These are phyloP conservation scores for Salvator merianae DNA, from an alignment of 2,113 vertebrate species.

Conservation along the genomic window DNA sequence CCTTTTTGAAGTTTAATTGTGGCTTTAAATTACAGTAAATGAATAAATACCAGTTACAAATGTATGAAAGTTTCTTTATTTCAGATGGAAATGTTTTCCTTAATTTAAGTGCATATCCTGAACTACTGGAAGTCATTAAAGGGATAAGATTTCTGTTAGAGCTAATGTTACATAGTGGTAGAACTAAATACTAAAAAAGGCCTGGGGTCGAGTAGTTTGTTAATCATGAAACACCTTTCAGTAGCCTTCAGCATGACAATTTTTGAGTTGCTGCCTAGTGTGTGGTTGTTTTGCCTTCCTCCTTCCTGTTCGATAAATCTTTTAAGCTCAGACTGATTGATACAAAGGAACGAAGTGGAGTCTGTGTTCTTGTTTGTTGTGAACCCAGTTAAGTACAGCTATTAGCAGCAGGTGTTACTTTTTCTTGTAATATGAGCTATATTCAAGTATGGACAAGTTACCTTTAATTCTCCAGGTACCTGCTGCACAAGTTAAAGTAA, in stretches of 20 bases:
- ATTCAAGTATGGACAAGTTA: neutral
- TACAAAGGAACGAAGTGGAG: neutral
- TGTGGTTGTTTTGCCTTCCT: neutral
- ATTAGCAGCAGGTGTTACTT: neutral
- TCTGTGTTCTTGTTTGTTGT: neutral
- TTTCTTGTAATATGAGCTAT: neutral
- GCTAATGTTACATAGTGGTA: neutral
- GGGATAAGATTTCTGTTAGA: neutral
- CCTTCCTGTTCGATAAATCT: neutral
- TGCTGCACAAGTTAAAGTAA: neutral
- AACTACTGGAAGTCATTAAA: constrained; percentile 39
- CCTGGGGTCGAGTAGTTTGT: neutral
- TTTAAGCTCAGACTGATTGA: neutral
- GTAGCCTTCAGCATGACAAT: neutral
- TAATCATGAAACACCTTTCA: neutral
- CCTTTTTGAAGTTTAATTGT: no score
- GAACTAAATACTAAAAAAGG: neutral
- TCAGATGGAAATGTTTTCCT: constrained; percentile 24
- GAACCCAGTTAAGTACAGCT: neutral
- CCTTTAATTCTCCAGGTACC: neutral
- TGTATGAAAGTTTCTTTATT: constrained; percentile 18
- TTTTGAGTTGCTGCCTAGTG: neutral
- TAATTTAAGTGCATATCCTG: constrained; percentile 35
- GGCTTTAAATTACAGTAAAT: no score
- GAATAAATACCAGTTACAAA: no score